Evolutionary conservation across 2,888 invertebrate genomes (phyloP).

Genomic region (Ectemnius cavifrons): DNA sequence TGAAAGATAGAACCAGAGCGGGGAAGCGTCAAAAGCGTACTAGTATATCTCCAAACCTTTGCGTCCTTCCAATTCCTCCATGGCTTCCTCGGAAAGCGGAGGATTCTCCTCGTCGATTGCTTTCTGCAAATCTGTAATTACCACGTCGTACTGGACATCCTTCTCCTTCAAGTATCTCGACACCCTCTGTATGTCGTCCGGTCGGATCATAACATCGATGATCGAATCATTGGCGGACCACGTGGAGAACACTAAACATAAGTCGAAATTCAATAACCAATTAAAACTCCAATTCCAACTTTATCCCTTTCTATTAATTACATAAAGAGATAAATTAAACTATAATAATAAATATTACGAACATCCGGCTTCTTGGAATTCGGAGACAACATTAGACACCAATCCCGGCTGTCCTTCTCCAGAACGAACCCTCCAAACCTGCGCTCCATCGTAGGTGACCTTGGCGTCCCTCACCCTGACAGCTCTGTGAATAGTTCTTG

Average conservation of each 20-base stretch:
- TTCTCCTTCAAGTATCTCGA: constrained; percentile 82
- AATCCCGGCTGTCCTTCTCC: constrained; percentile 80
- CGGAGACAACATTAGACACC: constrained; percentile 70
- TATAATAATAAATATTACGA: constrained; percentile 24
- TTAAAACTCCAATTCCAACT: too few relatives aligned
- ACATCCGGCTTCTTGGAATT: constrained; percentile 82
- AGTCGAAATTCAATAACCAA: too few relatives aligned
- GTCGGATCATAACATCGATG: constrained; percentile 86
- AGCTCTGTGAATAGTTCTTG: constrained; percentile 32
- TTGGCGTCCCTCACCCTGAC: constrained; percentile 67
- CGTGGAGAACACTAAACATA: constrained; percentile 76
- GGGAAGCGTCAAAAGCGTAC: constrained; percentile 16
- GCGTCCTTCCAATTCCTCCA: constrained; percentile 84
- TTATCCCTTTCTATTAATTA: not conserved
- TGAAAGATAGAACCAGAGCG: not conserved
- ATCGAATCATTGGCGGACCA: constrained; percentile 84
- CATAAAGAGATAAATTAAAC: not conserved
- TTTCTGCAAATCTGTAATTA: constrained; percentile 88
- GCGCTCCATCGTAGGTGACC: constrained; percentile 86
- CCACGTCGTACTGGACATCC: constrained; percentile 84
- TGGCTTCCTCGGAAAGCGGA: constrained; percentile 79
- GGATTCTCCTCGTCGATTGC: constrained; percentile 91
- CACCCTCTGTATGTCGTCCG: constrained; percentile 83
- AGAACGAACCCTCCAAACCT: constrained; percentile 85
- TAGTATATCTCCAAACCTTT: constrained; percentile 76